Percentiles rank a stretch among this genome's conserved stretches.
phyloP scores from a whole-genome alignment of 2,888 invertebrate species.

The Bruchidius siliquastri region DNA sequence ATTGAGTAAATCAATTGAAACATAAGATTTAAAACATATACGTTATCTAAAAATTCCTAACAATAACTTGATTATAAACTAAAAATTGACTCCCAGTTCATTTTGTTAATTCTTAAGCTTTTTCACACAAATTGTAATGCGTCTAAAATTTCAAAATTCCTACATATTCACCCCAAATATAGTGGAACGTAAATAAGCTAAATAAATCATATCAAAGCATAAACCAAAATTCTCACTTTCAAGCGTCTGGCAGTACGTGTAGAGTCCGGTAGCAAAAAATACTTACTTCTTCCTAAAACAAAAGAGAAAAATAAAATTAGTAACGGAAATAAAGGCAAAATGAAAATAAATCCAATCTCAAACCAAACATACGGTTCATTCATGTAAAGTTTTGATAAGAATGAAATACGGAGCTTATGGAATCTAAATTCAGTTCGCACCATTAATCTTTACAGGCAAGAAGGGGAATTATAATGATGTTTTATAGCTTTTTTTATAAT shows the following conservation, averaged over 20 bases:
- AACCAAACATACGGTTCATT: constrained; percentile 18
- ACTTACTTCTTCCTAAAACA: constrained; percentile 52
- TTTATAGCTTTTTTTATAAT: neutral
- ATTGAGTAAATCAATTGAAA: no score
- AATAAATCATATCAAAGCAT: neutral
- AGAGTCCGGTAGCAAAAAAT: constrained; percentile 16
- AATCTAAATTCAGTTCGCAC: constrained; percentile 22
- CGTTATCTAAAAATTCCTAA: no score
- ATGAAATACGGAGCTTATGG: constrained; percentile 12
- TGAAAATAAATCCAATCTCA: constrained; percentile 2
- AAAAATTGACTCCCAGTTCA: no score
- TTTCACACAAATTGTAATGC: no score
- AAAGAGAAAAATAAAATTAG: constrained; percentile 45
- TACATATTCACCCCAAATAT: neutral
- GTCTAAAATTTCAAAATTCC: no score
- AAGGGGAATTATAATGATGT: neutral
- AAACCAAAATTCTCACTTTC: neutral
- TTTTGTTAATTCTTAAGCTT: no score
- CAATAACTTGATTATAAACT: no score
- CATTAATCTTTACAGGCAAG: constrained; percentile 18
- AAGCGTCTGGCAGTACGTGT: constrained; percentile 6
- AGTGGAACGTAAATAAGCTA: neutral
- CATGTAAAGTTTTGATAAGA: constrained; percentile 27
- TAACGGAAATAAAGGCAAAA: constrained; percentile 24
- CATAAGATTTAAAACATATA: no score